Base-by-base conservation (phyloP, 2,888 invertebrate genomes). In the Cabera pusaria region DNA sequence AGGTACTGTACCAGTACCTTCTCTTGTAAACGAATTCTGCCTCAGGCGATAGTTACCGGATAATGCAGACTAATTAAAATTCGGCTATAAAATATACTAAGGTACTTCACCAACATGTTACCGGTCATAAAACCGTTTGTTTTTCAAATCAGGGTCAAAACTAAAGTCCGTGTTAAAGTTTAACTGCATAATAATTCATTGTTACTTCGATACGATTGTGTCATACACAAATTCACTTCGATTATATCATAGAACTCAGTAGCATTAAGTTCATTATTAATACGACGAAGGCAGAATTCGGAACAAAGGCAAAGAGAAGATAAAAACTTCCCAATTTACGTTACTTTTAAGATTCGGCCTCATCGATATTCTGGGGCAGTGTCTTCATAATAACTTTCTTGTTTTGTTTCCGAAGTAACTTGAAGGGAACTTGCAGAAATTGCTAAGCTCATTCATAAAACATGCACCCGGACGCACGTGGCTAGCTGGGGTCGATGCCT, bases 361-460 rank as follows among this genome's bases (percentile, higher is more conserved):
- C 60, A 62, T 72, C 62, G 57, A 69, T 66, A 69, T 72, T 69
- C 63, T 43, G 38, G 44, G 39, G 45, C 42, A 39, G 49, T 46
- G 36, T 60, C 56, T 63, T 64, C 53, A 59, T 65, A 70, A 68
- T 64, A 71, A 64, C 58, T 48, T 56, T 46, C 57, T 46, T 57
- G 55, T 62, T 65, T 66, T 60, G 59, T 62, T 60, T 49, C 55
- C 42, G 47, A 68, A 68, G 62, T 68, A 72, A 70, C 58, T n/a
- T n/a, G 59, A 69, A 67, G 65, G 70, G 65, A 70, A 62, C 60
- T 66, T 57, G 63, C 54, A 64, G 60, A 69, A 69, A 69, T 70
- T 72, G 62, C 54, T 61, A 53, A 66, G 63, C 73, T 74, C 72
- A 77, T 76, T 76, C 74, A 81, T 79, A 79, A 81, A 79, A 76